Conservation (phyloP, 1,140 invertebrate species). For the Gryon sp. region DNA sequence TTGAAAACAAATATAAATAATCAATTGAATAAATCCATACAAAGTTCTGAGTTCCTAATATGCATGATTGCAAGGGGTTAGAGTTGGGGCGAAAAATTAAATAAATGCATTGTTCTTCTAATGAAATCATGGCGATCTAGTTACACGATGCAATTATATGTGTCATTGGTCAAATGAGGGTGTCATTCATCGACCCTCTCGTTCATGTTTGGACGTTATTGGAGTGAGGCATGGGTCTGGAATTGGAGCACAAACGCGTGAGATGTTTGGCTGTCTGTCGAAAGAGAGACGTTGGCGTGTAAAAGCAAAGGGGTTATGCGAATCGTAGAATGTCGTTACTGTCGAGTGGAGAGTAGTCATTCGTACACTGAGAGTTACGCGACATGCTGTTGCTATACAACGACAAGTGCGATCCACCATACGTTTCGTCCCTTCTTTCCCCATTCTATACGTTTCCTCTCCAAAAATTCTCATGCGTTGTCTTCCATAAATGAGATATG, state of each 20-base stretch:
- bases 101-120: constrained; percentile 12
- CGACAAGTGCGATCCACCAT: constrained; percentile 31
- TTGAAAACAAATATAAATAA: too few species aligned
- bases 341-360: constrained; percentile 62
- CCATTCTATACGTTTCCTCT: too few species aligned
- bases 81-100: too few species aligned
- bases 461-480: too few species aligned
- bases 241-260: constrained; percentile 52
- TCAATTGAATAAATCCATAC: too few species aligned
- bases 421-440: neutral
- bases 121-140: constrained; percentile 34
- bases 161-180: constrained; percentile 61
- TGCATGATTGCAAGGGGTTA: too few species aligned
- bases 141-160: constrained; percentile 49
- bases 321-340: constrained; percentile 62
- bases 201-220: constrained; percentile 30
- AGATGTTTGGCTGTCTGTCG: constrained; percentile 62
- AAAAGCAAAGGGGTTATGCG: constrained; percentile 63
- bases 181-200: constrained; percentile 28
- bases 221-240: constrained; percentile 15
- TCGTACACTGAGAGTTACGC: constrained; percentile 61
- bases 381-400: constrained; percentile 54
- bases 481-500: constrained; percentile 50
- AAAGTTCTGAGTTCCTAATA: too few species aligned
- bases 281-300: constrained; percentile 59